Base-by-base conservation (phyloP, 1,140 invertebrate species). In the Lepidostoma basale region DNA sequence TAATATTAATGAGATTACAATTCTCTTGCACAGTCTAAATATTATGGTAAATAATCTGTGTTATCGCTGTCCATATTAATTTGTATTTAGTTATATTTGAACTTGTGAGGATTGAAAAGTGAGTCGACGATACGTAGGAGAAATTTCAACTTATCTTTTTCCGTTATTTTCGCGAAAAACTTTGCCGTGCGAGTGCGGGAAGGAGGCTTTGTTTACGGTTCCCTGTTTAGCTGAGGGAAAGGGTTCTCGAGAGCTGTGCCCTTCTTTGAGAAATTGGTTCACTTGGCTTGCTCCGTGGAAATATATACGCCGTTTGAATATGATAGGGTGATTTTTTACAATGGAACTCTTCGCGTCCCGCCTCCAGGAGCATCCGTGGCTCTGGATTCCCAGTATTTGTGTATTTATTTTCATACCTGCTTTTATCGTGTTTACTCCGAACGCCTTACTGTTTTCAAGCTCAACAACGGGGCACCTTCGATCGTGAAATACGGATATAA, bases 231-330 rank as follows among this genome's bases (percentile, higher is more conserved):
- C 25, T 56, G 26, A 14, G 3, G 25, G 39, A 44, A 60, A 42
- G 39, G 56, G 56, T 42, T 60, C 5, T 9, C 14, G 8, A 20
- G 18, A 56, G 16, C 14, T 22, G 10, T 25, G 12, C n/a, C 56
- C 20, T 60, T n/a, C 56, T 60, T 60, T 60, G 56, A 60, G 56
- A 42, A 60, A 60, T 60, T 60, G 36, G 56, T 60, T 26, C 56
- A 60, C 56, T 59, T 42, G 56, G 33, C 56, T 40, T 26, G 56
- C 22, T 22, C n/a, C 22, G 56, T 25, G 56, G 39, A 60, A 60
- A 60, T 42, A 60, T 42, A 40, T 60, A 60, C 56, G 56, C 18
- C 22, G 36, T 42, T 42, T 60, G 56, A 60, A 60, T 60, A 60
- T 60, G 56, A 60, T 42, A 60, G 33, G 56, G 56, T 42, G 56